A percentile compares a stretch with the other conserved stretches of the same genome.
phyloP scores from a whole-genome alignment of 2,888 invertebrate genomes.

The Perizoma flavofasciatum region DNA sequence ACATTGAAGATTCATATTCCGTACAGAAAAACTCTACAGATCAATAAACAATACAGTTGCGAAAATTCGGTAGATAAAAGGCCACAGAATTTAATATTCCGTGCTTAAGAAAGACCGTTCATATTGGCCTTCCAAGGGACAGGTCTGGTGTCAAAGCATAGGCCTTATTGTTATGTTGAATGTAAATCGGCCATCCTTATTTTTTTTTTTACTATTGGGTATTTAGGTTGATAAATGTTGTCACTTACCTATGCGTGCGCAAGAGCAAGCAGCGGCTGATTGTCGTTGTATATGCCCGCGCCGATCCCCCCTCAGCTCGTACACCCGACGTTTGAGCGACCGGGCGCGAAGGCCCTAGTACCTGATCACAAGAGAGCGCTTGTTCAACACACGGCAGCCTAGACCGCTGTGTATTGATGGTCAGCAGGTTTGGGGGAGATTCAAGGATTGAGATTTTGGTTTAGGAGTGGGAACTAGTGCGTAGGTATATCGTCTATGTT shows the following conservation, averaged over 20 bases:
- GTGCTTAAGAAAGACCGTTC: too few species aligned
- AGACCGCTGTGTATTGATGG: constrained; percentile 52
- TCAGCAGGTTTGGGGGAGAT: constrained; percentile 22
- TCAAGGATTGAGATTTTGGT: constrained; percentile 6
- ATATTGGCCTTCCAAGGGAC: too few species aligned
- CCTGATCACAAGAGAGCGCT: constrained; percentile 73
- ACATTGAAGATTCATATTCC: too few species aligned
- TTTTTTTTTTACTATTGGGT: too few species aligned
- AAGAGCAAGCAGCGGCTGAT: constrained; percentile 68
- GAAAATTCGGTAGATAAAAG: too few species aligned
- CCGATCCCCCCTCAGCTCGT: constrained; percentile 80
- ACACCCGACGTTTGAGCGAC: constrained; percentile 75
- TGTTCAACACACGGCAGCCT: constrained; percentile 60
- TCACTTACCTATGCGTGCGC: constrained; percentile 69
- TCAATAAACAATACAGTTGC: too few species aligned
- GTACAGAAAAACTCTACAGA: too few species aligned
- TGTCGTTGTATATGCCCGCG: constrained; percentile 69
- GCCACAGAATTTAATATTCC: too few species aligned
- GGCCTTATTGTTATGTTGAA: too few species aligned
- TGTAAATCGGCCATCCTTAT: too few species aligned
- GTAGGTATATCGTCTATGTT: constrained; percentile 6
- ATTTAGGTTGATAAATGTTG: too few species aligned
- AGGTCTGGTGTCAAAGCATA: too few species aligned
- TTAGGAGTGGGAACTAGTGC: not conserved
- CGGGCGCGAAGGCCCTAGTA: constrained; percentile 82